phyloP scores from a whole-genome alignment of 2,113 vertebrate species.

The Triplophysa rosa region DNA sequence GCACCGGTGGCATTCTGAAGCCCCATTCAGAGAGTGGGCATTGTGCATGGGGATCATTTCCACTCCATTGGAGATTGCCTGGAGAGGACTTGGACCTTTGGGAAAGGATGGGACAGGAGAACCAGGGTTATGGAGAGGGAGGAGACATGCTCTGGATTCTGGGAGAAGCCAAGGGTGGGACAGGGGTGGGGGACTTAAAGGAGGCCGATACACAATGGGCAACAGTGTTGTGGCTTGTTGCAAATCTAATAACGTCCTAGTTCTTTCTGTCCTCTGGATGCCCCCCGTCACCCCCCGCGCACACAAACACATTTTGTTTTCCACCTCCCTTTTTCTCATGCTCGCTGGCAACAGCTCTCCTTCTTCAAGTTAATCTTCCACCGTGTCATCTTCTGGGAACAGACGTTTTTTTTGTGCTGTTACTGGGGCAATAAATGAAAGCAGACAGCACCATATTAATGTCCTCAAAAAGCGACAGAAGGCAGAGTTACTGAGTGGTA shows the following conservation, averaged over 20 bases:
- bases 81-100: slow-evolving; percentile 74
- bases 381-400: slow-evolving; percentile 48
- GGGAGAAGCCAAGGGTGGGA: slow-evolving; percentile 51
- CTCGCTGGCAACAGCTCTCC: slow-evolving; percentile 52
- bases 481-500: slow-evolving; percentile 32
- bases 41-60: slow-evolving; percentile 81
- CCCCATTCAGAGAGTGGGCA: slow-evolving; percentile 78
- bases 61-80: slow-evolving; percentile 83
- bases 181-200: slow-evolving; percentile 56
- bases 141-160: slow-evolving; percentile 30
- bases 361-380: slow-evolving; percentile 54
- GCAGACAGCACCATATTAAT: slow-evolving; percentile 50
- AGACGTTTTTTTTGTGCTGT: slow-evolving; percentile 53
- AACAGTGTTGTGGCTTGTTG: slow-evolving; percentile 77
- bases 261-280: slow-evolving; percentile 62
- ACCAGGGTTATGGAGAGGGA: slow-evolving; percentile 51
- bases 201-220: slow-evolving; percentile 65
- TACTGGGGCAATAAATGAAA: slow-evolving; percentile 50
- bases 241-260: slow-evolving; percentile 73
- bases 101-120: slow-evolving; percentile 45
- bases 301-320: slow-evolving; percentile 37
- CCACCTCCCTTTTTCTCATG: slow-evolving; percentile 54
- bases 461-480: slow-evolving; percentile 42
- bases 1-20: slow-evolving; percentile 82
- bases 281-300: slow-evolving; percentile 9